Percentiles rank a stretch among this genome's conserved stretches.
phyloP scores from a whole-genome alignment of 2,888 invertebrate species.

The Xanthia togata region DNA sequence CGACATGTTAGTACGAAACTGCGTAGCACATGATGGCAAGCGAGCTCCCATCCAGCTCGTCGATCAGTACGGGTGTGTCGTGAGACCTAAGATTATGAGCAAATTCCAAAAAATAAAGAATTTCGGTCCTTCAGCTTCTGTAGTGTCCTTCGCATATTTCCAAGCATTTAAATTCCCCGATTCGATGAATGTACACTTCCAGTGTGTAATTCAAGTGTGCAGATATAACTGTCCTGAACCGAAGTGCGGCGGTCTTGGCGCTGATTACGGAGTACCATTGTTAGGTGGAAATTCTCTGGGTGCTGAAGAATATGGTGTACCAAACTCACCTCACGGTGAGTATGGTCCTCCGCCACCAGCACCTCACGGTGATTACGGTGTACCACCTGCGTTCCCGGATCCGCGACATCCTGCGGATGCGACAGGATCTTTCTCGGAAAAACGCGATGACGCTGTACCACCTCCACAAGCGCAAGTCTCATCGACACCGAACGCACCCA shows the following conservation, averaged over 20 bases:
- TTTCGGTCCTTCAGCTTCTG: slow-evolving; percentile 98
- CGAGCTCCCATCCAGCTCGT: slow-evolving; percentile 97
- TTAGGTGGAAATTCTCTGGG: slow-evolving; percentile 91
- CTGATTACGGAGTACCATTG: slow-evolving; percentile 93
- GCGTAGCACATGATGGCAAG: slow-evolving; percentile 98
- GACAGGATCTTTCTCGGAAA: slow-evolving; percentile 95
- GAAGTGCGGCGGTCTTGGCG: slow-evolving; percentile 94
- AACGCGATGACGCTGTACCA: slow-evolving; percentile 94
- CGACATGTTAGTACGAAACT: slow-evolving; percentile 98
- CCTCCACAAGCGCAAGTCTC: slow-evolving; percentile 95
- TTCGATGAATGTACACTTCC: slow-evolving; percentile 99
- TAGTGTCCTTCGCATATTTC: slow-evolving; percentile 98
- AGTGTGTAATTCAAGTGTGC: slow-evolving; percentile 98
- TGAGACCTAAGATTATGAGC: slow-evolving; percentile 98
- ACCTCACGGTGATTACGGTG: slow-evolving; percentile 92
- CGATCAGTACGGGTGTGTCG: slow-evolving; percentile 98
- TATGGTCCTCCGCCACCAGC: slow-evolving; percentile 93
- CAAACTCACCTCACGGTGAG: slow-evolving; percentile 90
- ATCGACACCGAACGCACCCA: slow-evolving; percentile 92
- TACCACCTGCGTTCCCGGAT: slow-evolving; percentile 96
- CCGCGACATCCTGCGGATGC: slow-evolving; percentile 96
- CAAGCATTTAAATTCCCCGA: slow-evolving; percentile 99
- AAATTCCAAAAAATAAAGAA: slow-evolving; percentile 99
- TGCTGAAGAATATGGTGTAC: slow-evolving; percentile 92
- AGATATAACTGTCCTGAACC: slow-evolving; percentile 98